Evolutionary conservation across 2,113 vertebrate species (phyloP), one percentile per base, ranked within the genome.

Genomic region (Acrocephalus kingi): DNA sequence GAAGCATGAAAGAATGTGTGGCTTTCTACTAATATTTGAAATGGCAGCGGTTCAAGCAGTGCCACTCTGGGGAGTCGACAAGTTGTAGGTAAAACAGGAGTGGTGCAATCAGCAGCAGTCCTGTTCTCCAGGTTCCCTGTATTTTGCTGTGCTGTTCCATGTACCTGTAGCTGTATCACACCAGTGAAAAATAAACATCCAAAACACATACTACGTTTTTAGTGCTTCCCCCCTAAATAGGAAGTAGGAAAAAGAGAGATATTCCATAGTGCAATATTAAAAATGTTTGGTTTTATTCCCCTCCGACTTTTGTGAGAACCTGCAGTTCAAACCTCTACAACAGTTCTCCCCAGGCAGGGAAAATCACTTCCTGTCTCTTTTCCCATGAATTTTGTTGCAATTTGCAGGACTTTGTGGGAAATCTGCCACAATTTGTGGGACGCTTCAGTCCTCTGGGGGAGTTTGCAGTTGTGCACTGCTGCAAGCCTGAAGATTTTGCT

Each of bases 311-410:
- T 96, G 91, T 87, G 91, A 97, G 95, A 97, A 96, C 95, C 95
- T 97, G 96, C 71, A 90, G 96, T 97, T 97, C 96, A 97, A 78
- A 63, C 87, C 96, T 95, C 94, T 97, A 90, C 91, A 94, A 93
- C 86, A 95, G 91, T 48, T 91, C 87, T 97, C 96, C 95, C 93
- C 73, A 87, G 94, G 95, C 97, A 97, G 94, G 90, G 96, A 97
- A 96, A 94, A 97, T 96, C 75, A 95, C 97, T 98, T 98, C 97
- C 97, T 97, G 93, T 64, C 97, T 87, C 82, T 97, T 97, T 97
- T 97, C 97, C 97, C 97, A 98, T 74, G 91, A 97, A 97, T 97
- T 97, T 94, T 81, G 89, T 87, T 96, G 97, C 90, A 98, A 95
- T 97, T 97, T 97, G 58, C 89, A 96, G 82, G 73, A 97, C 85